Conservation (phyloP, 1,140 invertebrate genomes). For the Aphelinus certus region DNA sequence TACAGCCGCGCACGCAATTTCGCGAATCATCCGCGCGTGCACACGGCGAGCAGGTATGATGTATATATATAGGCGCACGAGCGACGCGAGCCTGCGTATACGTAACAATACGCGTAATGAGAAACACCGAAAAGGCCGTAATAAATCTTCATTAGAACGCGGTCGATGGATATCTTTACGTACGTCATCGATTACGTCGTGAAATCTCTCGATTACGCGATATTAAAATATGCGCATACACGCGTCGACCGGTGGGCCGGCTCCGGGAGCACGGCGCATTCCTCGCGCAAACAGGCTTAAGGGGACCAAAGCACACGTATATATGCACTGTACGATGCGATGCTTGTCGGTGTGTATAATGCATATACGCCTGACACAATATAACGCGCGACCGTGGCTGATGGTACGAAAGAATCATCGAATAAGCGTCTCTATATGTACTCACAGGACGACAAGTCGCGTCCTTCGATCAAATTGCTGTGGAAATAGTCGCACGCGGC, state of each 20-base stretch:
- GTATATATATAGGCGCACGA: too few relatives aligned
- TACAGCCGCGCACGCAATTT: not conserved
- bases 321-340: too few relatives aligned
- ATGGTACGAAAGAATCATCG: too few relatives aligned
- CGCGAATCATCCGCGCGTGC: slow-evolving; percentile 8
- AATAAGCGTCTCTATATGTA: too few relatives aligned
- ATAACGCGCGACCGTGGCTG: too few relatives aligned
- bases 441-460: slow-evolving; percentile 39
- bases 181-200: slow-evolving; percentile 5
- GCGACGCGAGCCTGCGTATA: too few relatives aligned
- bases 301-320: too few relatives aligned
- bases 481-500: slow-evolving; percentile 37
- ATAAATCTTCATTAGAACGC: slow-evolving; percentile 30
- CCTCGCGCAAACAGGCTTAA: too few relatives aligned
- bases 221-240: not conserved
- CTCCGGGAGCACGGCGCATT: too few relatives aligned
- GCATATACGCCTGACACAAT: too few relatives aligned
- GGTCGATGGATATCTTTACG: not conserved
- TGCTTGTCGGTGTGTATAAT: too few relatives aligned
- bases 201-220: slow-evolving; percentile 10
- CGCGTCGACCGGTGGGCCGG: too few relatives aligned
- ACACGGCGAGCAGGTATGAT: not conserved
- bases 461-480: slow-evolving; percentile 46
- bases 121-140: slow-evolving; percentile 7
- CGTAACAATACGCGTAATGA: not conserved